These are phyloP conservation scores for Malacoctenus gilli DNA, from an alignment of 2,797 vertebrate species.

Conservation along the genomic window DNA sequence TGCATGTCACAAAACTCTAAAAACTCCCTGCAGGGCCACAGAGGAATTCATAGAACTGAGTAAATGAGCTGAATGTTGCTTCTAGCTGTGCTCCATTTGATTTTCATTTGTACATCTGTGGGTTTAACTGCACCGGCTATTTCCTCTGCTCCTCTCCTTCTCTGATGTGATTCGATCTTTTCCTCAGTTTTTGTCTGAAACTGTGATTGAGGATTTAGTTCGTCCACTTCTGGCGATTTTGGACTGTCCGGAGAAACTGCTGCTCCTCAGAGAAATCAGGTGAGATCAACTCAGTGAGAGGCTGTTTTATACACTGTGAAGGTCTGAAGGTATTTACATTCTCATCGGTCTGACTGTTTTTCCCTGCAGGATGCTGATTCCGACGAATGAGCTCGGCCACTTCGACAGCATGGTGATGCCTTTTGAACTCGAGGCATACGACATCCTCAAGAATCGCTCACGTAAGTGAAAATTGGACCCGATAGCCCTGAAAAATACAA, in stretches of 20 bases:
- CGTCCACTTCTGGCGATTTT: slow-evolving; percentile 92
- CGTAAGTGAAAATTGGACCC: no score
- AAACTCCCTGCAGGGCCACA: no score
- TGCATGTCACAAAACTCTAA: no score
- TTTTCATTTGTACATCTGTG: background rate
- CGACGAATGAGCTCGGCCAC: slow-evolving; percentile 84
- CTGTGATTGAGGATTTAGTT: slow-evolving; percentile 90
- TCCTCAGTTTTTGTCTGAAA: slow-evolving; percentile 85
- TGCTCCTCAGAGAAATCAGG: slow-evolving; percentile 94
- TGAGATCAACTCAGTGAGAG: slow-evolving; percentile 34
- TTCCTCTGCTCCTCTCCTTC: slow-evolving; percentile 5
- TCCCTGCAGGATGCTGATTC: slow-evolving; percentile 82
- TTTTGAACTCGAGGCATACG: slow-evolving; percentile 92
- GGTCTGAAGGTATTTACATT: background rate
- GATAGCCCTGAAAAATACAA: no score
- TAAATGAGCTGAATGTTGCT: no score
- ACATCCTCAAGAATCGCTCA: slow-evolving; percentile 90
- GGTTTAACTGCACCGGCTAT: background rate
- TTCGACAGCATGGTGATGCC: slow-evolving; percentile 97
- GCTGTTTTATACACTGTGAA: background rate
- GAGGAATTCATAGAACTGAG: no score
- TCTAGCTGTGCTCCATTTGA: background rate
- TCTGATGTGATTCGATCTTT: slow-evolving; percentile 11
- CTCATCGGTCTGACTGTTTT: slow-evolving; percentile 10
- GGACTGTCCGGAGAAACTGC: slow-evolving; percentile 91